Evolutionary conservation across 2,113 vertebrate genomes (phyloP).

Genomic region (Irena cyanogastra): DNA sequence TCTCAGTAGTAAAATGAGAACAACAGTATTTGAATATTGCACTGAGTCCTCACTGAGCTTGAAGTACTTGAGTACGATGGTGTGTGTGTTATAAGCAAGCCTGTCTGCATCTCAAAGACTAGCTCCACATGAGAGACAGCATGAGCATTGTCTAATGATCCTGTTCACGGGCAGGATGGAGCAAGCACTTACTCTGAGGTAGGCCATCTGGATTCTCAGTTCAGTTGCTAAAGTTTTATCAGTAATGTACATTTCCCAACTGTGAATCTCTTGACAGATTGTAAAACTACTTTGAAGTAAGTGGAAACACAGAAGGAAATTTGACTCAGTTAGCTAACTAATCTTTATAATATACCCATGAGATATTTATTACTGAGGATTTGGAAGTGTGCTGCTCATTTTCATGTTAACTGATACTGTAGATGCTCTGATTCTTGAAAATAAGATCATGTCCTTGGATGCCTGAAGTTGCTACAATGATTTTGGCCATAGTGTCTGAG

Average conservation of each 20-base stretch:
- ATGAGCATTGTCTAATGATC: accelerated
- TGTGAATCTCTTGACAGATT: not conserved
- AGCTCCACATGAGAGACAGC: not conserved
- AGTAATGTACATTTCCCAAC: not conserved
- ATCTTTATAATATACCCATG: not conserved
- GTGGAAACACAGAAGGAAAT: not conserved
- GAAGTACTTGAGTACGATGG: not conserved
- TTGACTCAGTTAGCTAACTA: not conserved
- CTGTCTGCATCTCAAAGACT: not conserved
- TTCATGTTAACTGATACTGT: not conserved
- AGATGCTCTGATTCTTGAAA: not conserved
- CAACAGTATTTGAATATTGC: not conserved
- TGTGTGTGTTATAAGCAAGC: not conserved
- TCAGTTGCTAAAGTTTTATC: not conserved
- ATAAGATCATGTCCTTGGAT: not conserved
- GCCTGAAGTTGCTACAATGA: not conserved
- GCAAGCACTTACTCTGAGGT: not conserved
- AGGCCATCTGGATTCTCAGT: not conserved
- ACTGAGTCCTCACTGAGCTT: not conserved
- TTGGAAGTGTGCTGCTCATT: not conserved
- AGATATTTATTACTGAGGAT: not conserved
- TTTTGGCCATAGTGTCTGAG: not conserved
- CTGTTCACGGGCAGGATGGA: not conserved
- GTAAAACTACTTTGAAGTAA: not conserved
- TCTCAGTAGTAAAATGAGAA: not conserved